Base-by-base conservation (phyloP, 2,797 vertebrate species). In the Orestias chungarensis region DNA sequence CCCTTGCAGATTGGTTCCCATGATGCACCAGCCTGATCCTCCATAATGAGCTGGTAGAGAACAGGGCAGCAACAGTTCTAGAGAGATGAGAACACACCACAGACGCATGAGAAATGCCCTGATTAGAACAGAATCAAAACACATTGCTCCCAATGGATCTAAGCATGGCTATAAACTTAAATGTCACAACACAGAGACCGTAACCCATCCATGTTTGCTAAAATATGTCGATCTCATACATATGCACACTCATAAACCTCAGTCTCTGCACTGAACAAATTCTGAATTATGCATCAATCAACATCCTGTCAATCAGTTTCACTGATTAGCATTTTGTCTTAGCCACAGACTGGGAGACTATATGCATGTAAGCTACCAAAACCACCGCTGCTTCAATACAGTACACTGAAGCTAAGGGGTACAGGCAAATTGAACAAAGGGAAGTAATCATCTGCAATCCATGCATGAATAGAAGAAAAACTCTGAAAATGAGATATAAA, bases 11-110 rank as follows among this genome's bases (percentile, higher is more conserved):
- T 83, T 79, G 74, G 76, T 74, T 89, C 86, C 89, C 91, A 83
- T 84, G 85, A 86, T 89, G 86, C 83, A 87, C 74, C 84, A 55
- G 84, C 78, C 64, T 66, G 73, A 85, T 81, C 61, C 55, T 82
- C 84, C 92, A 87, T 89, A 85, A 84, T 79, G 85, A 80, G 66
- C 82, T 82, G 82, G 82, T 81, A 85, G 86, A 70, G 55, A 86
- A 86, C 82, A 84, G 77, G 64, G 82, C 44, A 65, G 66, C 78
- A 88, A 81, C 83, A 83, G 82, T 43, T 3, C 92, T 93, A 85
- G 23, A 54, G 73, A 89, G 83, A 90, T 43, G 62, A 50, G 55
- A 83, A 87, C 79, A 90, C 75, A 83, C 74, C 10, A n/a, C 65
- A 89, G 75, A 86, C 68, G 75, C 78, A 86, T 88, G 71, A 91